Evolutionary conservation across 1,140 invertebrate species (phyloP).

Genomic region (Sycobia sp.): DNA sequence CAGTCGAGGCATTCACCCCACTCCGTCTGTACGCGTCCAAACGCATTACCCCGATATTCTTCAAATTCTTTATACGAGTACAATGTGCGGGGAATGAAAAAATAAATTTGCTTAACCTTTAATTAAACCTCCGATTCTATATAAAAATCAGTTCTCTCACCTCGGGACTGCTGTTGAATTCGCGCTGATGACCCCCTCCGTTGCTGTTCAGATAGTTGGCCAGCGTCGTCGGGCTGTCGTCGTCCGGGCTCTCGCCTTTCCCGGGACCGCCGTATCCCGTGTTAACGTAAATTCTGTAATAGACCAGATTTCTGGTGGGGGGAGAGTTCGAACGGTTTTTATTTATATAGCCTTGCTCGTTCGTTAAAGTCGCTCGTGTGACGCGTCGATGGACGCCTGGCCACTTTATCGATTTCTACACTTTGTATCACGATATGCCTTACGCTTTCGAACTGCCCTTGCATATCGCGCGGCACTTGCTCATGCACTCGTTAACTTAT

Average conservation of each 20-base stretch:
- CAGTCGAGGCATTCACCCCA: too few relatives aligned
- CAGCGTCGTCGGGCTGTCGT: constrained; percentile 30
- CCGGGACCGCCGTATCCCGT: constrained; percentile 64
- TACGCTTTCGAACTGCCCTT: too few relatives aligned
- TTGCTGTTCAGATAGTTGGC: background rate
- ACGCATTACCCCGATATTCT: too few relatives aligned
- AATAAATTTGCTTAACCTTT: too few relatives aligned
- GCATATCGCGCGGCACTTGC: too few relatives aligned
- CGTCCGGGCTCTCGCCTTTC: constrained; percentile 70
- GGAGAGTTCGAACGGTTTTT: constrained; percentile 12
- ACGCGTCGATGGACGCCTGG: background rate
- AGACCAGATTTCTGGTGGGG: constrained; percentile 34
- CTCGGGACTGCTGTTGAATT: constrained; percentile 49
- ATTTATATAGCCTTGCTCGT: constrained; percentile 15
- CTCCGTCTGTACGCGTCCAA: too few relatives aligned
- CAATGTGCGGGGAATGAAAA: too few relatives aligned
- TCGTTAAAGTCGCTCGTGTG: constrained; percentile 13
- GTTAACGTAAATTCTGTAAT: constrained; percentile 72
- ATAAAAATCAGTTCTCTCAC: too few relatives aligned
- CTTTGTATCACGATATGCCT: too few relatives aligned
- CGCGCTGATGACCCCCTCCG: constrained; percentile 33
- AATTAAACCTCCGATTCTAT: too few relatives aligned
- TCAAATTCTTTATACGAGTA: too few relatives aligned
- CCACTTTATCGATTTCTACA: background rate
- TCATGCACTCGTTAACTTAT: too few relatives aligned